Evolutionary conservation across 1,140 invertebrate genomes (phyloP).

Genomic region (Saxidomus purpurata): DNA sequence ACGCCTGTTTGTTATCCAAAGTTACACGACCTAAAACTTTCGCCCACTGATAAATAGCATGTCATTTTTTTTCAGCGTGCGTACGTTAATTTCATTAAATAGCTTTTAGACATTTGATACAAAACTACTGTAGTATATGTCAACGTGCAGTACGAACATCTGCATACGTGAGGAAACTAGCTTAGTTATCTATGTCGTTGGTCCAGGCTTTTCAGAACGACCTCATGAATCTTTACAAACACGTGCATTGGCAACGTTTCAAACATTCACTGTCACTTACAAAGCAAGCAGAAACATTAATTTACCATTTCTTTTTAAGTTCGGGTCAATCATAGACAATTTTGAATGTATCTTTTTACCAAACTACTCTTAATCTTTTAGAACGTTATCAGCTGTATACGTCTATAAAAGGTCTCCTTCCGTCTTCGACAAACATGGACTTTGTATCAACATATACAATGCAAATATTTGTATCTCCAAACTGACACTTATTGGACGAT

Average conservation of each 20-base stretch:
- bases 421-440: conserved; percentile 8
- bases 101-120: too few relatives aligned
- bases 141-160: too few relatives aligned
- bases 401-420: background rate
- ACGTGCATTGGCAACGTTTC: background rate
- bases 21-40: too few relatives aligned
- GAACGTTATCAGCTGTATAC: background rate
- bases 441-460: background rate
- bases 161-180: too few relatives aligned
- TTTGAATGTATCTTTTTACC: background rate
- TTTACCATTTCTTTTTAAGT: background rate
- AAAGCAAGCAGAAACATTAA: background rate
- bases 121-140: too few relatives aligned
- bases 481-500: conserved; percentile 2
- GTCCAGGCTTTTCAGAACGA: background rate
- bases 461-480: conserved; percentile 34
- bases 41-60: too few relatives aligned
- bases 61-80: too few relatives aligned
- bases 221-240: too few relatives aligned
- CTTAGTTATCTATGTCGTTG: too few relatives aligned
- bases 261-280: background rate
- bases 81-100: too few relatives aligned
- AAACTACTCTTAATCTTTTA: background rate
- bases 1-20: too few relatives aligned
- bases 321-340: background rate